Evolutionary conservation across 2,797 vertebrate species (phyloP), one percentile per base, ranked within the genome.

Genomic region (Poecilia wingei): DNA sequence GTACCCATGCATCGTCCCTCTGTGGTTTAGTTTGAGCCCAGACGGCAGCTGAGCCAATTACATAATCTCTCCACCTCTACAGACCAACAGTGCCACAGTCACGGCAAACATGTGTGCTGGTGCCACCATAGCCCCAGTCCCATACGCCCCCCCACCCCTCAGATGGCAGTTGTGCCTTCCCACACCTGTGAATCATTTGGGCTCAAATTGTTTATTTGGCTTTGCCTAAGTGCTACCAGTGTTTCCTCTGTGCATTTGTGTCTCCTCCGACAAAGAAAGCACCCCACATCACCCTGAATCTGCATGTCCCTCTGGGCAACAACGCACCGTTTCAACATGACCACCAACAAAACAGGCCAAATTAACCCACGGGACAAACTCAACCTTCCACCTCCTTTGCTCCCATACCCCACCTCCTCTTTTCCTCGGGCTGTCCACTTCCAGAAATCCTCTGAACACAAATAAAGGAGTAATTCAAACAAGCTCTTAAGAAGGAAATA

Each of bases 171-270:
- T 90, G 86, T 78, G 85, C 79, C 79, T 74, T 83, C 85, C 93
- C 87, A 86, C 95, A 96, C 96, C 95, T 97, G 96, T 91, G 95
- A 97, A 94, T 95, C 92, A 96, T 97, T 96, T 95, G 87, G 84
- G 72, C 85, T 88, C 83, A 83, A 92, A 93, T 90, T 95, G 95
- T 96, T 96, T 96, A 95, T 96, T 96, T 96, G 92, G 94, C 87
- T 94, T 92, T 93, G 87, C 93, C 90, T 92, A 93, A 95, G 91
- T 93, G 95, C 94, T 96, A 96, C 95, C 90, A 95, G 90, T 94
- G 94, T 96, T 96, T 94, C 94, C 90, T 96, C 89, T 93, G 84
- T 76, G 82, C 85, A 73, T 91, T 91, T 93, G 86, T 88, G 90
- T 91, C 89, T 86, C 81, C 81, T 76, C 79, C 66, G 57, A 82